phyloP scores from a whole-genome alignment of 1,140 invertebrate species.

The Aethina tumida region DNA sequence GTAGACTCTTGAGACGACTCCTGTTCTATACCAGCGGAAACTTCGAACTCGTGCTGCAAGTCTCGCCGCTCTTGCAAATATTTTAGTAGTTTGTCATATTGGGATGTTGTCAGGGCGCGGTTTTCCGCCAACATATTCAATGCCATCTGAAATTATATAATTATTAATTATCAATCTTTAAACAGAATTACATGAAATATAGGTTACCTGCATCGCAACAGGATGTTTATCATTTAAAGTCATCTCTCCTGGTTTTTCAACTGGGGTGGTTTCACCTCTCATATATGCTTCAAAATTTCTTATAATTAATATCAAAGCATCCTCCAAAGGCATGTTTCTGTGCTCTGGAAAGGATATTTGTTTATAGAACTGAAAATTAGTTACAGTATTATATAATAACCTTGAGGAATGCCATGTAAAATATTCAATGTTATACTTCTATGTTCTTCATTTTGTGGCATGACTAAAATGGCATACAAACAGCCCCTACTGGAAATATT shows the following conservation, averaged over 20 bases:
- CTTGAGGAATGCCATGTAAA: constrained; percentile 81
- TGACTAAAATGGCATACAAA: constrained; percentile 81
- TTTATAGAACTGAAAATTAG: constrained; percentile 8
- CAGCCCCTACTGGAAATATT: constrained; percentile 77
- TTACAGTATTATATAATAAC: constrained; percentile 37
- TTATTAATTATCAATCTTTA: constrained; percentile 1
- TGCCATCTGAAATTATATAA: constrained; percentile 42
- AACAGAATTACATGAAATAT: constrained; percentile 15
- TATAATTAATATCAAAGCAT: constrained; percentile 68
- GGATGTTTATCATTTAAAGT: constrained; percentile 48
- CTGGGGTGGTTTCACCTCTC: constrained; percentile 41
- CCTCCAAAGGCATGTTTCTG: constrained; percentile 89
- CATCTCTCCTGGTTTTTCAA: constrained; percentile 28
- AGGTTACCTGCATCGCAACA: constrained; percentile 52
- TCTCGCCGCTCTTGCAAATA: constrained; percentile 69
- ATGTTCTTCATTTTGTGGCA: constrained; percentile 73
- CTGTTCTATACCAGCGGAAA: constrained; percentile 46
- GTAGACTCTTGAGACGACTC: constrained; percentile 38
- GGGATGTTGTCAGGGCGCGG: constrained; percentile 62
- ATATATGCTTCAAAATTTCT: constrained; percentile 74
- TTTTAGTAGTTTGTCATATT: constrained; percentile 71
- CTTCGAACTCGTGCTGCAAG: constrained; percentile 58
- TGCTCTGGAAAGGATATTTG: constrained; percentile 54
- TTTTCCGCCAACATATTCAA: constrained; percentile 73
- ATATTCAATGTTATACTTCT: constrained; percentile 84